phyloP scores from a whole-genome alignment of 2,888 invertebrate genomes.

The Cotesia congregata region DNA sequence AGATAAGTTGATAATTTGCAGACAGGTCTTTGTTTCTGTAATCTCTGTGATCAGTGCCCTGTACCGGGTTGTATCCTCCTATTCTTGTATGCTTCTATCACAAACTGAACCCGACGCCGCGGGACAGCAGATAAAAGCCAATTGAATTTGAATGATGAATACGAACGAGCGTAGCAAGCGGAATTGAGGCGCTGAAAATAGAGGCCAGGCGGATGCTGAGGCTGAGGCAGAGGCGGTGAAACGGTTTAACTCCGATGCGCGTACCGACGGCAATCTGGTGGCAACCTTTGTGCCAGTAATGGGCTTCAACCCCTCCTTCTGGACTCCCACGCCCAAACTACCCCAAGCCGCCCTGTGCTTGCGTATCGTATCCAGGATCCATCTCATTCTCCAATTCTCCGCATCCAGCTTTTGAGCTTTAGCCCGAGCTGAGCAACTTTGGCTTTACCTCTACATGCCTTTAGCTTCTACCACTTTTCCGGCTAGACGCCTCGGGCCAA shows the following conservation, averaged over 20 bases:
- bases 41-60: too few relatives aligned
- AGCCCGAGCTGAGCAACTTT: not conserved
- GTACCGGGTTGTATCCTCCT: too few relatives aligned
- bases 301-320: conserved; percentile 30
- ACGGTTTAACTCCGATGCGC: conserved; percentile 39
- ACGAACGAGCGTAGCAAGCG: conserved; percentile 62
- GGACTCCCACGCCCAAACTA: not conserved
- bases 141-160: conserved; percentile 71
- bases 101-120: conserved; percentile 47
- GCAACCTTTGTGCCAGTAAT: conserved; percentile 67
- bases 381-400: not conserved
- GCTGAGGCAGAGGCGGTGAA: conserved; percentile 36
- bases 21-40: too few relatives aligned
- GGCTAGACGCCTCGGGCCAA: not conserved
- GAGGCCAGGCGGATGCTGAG: conserved; percentile 29
- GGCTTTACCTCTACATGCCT: not conserved
- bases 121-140: conserved; percentile 68
- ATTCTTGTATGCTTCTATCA: not conserved
- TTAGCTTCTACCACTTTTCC: not conserved
- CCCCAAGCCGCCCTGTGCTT: not conserved
- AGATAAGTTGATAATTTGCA: too few relatives aligned
- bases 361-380: not conserved
- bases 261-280: conserved; percentile 69
- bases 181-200: conserved; percentile 41
- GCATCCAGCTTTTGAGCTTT: not conserved